Evolutionary conservation across 2,888 invertebrate genomes (phyloP).

Genomic region (Torymus aiolomorphi): DNA sequence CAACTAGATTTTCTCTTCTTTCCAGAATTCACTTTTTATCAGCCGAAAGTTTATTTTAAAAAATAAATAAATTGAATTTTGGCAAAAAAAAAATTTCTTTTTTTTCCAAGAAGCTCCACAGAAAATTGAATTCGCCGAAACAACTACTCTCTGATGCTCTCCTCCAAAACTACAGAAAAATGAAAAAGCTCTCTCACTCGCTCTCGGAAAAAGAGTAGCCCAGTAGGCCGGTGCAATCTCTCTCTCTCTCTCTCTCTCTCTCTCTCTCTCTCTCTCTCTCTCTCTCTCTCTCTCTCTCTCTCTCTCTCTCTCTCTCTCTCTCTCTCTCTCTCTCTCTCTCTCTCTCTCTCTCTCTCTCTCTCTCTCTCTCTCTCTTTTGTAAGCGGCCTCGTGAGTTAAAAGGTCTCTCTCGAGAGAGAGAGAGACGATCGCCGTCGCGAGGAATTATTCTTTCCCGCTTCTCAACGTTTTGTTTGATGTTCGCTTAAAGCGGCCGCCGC

Average conservation of each 20-base stretch:
- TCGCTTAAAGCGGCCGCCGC: neutral
- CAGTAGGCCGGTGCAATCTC: neutral
- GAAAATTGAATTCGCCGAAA: too few relatives aligned
- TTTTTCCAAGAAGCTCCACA: too few relatives aligned
- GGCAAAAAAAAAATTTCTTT: too few relatives aligned
- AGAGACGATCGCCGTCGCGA: constrained; percentile 10
- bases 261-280: neutral
- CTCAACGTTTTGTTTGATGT: constrained; percentile 1
- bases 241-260: neutral
- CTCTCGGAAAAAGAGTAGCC: too few relatives aligned
- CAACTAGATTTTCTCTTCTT: too few relatives aligned
- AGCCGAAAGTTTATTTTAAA: too few relatives aligned
- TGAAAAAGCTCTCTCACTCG: too few relatives aligned
- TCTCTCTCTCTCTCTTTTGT: neutral
- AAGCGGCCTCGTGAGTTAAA: constrained; percentile 6
- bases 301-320: neutral
- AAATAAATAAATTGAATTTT: too few relatives aligned
- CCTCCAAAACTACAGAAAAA: too few relatives aligned
- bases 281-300: neutral
- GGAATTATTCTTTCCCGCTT: constrained; percentile 20
- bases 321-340: neutral
- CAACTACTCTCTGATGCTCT: too few relatives aligned
- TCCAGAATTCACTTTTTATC: too few relatives aligned
- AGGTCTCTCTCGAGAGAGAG: neutral
- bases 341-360: neutral